phyloP scores from a whole-genome alignment of 2,113 vertebrate species.

The Psittacula cyanocephala region DNA sequence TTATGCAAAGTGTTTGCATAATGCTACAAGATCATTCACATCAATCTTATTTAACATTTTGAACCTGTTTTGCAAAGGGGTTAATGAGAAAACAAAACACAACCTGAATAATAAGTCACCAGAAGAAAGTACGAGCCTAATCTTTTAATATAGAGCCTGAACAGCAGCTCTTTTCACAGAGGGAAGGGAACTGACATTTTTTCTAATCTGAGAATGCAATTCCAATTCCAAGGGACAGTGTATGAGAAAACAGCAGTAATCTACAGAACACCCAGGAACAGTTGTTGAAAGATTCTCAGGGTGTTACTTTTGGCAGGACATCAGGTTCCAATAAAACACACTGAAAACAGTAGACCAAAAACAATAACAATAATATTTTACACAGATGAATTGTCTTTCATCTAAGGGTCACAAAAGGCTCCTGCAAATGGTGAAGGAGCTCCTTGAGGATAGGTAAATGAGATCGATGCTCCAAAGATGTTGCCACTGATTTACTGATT shows the following conservation, averaged over 20 bases:
- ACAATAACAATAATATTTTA: neutral
- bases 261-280: conserved; percentile 61
- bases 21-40: conserved; percentile 4
- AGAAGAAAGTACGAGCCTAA: neutral
- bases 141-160: neutral
- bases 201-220: conserved; percentile 31
- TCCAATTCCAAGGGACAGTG: conserved; percentile 37
- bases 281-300: conserved; percentile 50
- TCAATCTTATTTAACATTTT: conserved; percentile 16
- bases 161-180: conserved; percentile 5
- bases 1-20: conserved; percentile 1
- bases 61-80: neutral
- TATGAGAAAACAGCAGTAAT: conserved; percentile 47
- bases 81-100: conserved; percentile 27
- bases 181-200: neutral
- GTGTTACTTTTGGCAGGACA: conserved; percentile 66
- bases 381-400: neutral
- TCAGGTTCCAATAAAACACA: conserved; percentile 49
- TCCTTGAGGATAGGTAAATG: neutral
- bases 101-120: conserved; percentile 1
- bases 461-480: neutral
- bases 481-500: neutral
- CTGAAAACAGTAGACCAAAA: conserved; percentile 25
- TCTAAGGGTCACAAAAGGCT: neutral
- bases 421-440: neutral